These are phyloP conservation scores for Odocoileus virginianus DNA, from an alignment of 2,113 vertebrate genomes.

Conservation along the genomic window DNA sequence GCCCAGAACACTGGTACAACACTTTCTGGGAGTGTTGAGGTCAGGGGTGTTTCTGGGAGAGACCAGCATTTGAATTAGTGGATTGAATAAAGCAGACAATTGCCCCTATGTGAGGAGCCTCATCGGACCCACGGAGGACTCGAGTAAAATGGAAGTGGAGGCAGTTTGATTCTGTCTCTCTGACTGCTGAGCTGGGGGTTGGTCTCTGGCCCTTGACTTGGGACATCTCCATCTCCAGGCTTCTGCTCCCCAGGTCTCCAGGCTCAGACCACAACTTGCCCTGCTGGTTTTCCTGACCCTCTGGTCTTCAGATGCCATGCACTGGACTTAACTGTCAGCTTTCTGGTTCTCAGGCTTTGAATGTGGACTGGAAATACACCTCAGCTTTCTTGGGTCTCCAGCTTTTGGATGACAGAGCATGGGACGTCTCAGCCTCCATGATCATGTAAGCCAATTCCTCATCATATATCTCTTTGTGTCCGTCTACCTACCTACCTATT, in stretches of 20 bases:
- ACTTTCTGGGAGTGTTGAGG: neutral
- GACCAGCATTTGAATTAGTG: neutral
- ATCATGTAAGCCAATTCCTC: neutral
- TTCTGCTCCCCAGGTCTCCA: neutral
- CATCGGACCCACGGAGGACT: fast-evolving
- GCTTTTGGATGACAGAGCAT: too few species aligned
- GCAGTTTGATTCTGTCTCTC: neutral
- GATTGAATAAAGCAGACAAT: neutral
- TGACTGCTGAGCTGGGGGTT: fast-evolving
- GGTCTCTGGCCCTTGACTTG: fast-evolving
- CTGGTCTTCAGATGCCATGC: neutral
- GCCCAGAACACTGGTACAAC: neutral
- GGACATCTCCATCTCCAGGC: fast-evolving
- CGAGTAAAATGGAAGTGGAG: neutral
- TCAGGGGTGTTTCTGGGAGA: neutral
- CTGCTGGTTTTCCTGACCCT: neutral
- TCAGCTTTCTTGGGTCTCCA: neutral
- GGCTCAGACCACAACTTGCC: neutral
- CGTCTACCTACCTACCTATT: neutral
- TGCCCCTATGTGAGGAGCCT: fast-evolving
- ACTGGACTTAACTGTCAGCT: neutral
- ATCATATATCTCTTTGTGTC: neutral
- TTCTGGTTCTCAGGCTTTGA: neutral
- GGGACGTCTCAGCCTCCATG: neutral
- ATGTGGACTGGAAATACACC: neutral